These are phyloP conservation scores for Oncorhynchus kisutch DNA, from an alignment of 2,113 vertebrate species.

Conservation along the genomic window DNA sequence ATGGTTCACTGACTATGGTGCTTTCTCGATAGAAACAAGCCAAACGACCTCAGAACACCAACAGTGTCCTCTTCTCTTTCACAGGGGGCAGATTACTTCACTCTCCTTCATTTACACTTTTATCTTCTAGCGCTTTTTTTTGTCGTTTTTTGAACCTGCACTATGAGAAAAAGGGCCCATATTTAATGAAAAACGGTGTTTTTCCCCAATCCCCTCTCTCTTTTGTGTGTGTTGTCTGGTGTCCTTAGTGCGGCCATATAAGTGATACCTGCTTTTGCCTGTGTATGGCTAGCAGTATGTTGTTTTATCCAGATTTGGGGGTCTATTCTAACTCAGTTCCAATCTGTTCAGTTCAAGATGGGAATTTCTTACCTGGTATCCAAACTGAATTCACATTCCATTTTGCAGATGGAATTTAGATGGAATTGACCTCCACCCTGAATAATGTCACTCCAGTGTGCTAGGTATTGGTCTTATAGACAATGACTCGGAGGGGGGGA, in stretches of 20 bases:
- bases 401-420: not conserved
- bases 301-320: not conserved
- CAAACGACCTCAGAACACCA: constrained; percentile 69
- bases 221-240: not conserved
- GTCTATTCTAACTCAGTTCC: too few relatives aligned
- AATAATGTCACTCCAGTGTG: too few relatives aligned
- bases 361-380: too few relatives aligned
- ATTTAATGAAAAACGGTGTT: constrained; percentile 7
- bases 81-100: constrained; percentile 59
- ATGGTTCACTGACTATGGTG: constrained; percentile 57
- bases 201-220: not conserved
- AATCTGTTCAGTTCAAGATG: too few relatives aligned
- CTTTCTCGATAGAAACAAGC: constrained; percentile 41
- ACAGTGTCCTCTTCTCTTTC: constrained; percentile 52
- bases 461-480: not conserved
- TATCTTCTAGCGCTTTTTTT: constrained; percentile 31
- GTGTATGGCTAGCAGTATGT: not conserved
- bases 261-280: not conserved
- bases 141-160: constrained; percentile 50
- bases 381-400: not conserved
- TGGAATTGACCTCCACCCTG: too few relatives aligned
- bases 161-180: constrained; percentile 45
- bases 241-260: not conserved
- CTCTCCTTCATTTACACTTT: constrained; percentile 52
- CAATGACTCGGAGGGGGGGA: too few relatives aligned